phyloP scores from a whole-genome alignment of 2,797 vertebrate genomes.

The Alouatta caraya region DNA sequence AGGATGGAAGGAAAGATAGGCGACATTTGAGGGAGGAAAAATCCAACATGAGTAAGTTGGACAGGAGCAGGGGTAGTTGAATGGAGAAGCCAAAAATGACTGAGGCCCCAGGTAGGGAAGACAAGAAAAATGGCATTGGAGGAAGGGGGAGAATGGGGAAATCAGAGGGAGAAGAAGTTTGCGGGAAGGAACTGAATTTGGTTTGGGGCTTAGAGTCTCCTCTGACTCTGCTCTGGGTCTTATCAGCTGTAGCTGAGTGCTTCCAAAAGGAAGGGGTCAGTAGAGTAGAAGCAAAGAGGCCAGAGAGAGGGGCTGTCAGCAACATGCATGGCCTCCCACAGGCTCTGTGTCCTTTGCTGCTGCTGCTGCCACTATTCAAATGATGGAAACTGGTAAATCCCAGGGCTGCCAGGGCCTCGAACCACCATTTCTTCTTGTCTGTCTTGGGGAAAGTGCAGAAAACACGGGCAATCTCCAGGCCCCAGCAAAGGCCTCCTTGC shows the following conservation, averaged over 20 bases:
- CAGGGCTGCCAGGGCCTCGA: not conserved
- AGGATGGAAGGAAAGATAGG: not conserved
- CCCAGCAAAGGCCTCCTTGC: not conserved
- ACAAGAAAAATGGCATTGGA: not conserved
- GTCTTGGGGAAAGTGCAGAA: not conserved
- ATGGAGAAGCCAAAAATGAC: not conserved
- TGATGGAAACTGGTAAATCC: not conserved
- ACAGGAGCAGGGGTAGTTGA: not conserved
- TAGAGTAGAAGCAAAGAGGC: not conserved
- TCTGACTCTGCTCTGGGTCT: not conserved
- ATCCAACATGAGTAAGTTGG: not conserved
- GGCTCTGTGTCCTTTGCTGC: not conserved
- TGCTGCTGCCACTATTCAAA: fast-evolving
- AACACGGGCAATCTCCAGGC: not conserved
- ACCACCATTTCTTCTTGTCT: not conserved
- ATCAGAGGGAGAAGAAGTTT: not conserved
- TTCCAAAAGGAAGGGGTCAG: not conserved
- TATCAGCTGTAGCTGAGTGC: fast-evolving
- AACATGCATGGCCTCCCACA: fast-evolving
- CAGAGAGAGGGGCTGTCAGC: not conserved
- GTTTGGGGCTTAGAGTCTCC: not conserved
- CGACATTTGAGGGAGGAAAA: not conserved
- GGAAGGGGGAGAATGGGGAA: not conserved
- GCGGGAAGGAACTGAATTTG: not conserved
- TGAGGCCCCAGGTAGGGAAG: not conserved